Evolutionary conservation across 2,888 invertebrate genomes (phyloP).

Genomic region (Tromatobia lineatoria): DNA sequence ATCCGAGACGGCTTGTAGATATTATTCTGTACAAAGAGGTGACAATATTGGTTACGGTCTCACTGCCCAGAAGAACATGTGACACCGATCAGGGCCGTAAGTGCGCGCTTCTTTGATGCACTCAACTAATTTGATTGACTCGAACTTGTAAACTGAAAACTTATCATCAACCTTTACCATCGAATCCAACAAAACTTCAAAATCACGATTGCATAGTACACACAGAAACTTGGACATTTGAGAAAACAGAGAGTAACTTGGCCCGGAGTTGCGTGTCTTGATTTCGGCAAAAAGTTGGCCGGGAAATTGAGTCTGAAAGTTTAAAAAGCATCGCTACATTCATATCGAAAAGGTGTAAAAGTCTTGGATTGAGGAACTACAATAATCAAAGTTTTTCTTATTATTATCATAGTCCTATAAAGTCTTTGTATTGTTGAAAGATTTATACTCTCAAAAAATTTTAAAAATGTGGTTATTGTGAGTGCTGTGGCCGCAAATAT

Average conservation of each 20-base stretch:
- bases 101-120: no score
- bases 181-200: background rate
- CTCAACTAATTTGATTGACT: no score
- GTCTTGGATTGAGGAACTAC: slow-evolving; percentile 3
- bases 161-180: background rate
- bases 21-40: no score
- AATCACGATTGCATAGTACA: slow-evolving; percentile 15
- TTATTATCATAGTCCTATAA: background rate
- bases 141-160: no score
- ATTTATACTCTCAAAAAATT: background rate
- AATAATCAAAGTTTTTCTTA: slow-evolving; percentile 14
- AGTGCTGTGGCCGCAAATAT: no score
- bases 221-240: slow-evolving; percentile 32
- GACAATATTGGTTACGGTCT: no score
- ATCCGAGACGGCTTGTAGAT: no score
- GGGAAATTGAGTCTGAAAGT: slow-evolving; percentile 53
- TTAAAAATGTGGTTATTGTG: no score
- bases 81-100: no score
- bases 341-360: background rate
- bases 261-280: slow-evolving; percentile 43
- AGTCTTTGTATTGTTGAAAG: background rate
- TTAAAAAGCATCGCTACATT: slow-evolving; percentile 30
- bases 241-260: slow-evolving; percentile 39
- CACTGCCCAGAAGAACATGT: no score
- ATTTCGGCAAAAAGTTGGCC: slow-evolving; percentile 47